Evolutionary conservation across 1,140 invertebrate species (phyloP).

Genomic region (Drosophila kikkawai): DNA sequence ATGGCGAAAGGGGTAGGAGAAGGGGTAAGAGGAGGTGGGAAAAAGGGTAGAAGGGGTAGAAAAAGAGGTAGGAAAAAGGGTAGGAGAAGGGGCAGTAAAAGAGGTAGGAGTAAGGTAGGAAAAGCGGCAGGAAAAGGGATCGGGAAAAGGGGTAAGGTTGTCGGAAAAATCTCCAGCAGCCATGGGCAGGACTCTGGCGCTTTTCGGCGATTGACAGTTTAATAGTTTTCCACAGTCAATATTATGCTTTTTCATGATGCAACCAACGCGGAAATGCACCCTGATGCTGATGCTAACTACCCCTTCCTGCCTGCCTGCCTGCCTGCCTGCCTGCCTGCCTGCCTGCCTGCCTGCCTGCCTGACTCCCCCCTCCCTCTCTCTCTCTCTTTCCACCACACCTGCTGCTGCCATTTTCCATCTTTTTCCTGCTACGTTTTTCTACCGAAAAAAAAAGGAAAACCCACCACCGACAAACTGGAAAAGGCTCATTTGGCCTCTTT

Average conservation of each 20-base stretch:
- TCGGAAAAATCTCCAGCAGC: slow-evolving; percentile 1
- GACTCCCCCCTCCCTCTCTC: too few relatives aligned
- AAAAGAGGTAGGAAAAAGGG: background rate
- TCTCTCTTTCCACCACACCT: too few relatives aligned
- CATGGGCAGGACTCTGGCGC: background rate
- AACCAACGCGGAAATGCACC: slow-evolving; percentile 31
- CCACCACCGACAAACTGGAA: slow-evolving; percentile 27
- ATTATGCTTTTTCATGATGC: slow-evolving; percentile 72
- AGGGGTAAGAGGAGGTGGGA: background rate
- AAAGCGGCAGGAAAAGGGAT: background rate
- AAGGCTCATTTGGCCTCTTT: slow-evolving; percentile 71
- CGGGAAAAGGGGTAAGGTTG: background rate
- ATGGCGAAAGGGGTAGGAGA: background rate
- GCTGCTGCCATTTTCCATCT: background rate
- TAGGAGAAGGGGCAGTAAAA: background rate
- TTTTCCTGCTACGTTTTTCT: background rate
- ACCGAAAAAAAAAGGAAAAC: background rate
- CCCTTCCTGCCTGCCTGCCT: too few relatives aligned
- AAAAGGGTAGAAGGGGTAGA: background rate
- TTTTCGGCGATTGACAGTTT: slow-evolving; percentile 71
- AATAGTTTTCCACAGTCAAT: slow-evolving; percentile 78
- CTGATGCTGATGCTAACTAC: background rate
- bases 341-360: too few relatives aligned
- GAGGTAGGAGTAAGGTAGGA: background rate
- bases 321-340: too few relatives aligned